These are phyloP conservation scores for Enteromius argenteus DNA, from an alignment of 2,797 vertebrate genomes.

Conservation along the genomic window DNA sequence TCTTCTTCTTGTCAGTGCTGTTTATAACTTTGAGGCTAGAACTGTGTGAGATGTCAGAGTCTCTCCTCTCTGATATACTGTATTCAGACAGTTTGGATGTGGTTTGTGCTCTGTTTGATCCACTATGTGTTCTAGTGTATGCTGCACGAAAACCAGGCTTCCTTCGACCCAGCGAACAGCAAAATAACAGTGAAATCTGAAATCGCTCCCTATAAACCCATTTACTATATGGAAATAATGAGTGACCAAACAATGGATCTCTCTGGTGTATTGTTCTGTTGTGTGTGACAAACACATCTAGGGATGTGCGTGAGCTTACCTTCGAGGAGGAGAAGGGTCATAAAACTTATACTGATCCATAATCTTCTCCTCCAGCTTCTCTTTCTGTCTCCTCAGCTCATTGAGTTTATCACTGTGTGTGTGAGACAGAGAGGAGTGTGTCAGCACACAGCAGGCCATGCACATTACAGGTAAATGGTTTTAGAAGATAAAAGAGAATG, in stretches of 20 bases:
- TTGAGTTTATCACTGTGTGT: constrained; percentile 91
- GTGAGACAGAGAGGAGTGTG: neutral
- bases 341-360: constrained; percentile 99
- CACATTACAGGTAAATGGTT: neutral
- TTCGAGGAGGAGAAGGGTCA: constrained; percentile 95
- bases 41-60: neutral
- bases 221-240: neutral
- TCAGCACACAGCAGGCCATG: too few species aligned
- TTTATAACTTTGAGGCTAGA: neutral
- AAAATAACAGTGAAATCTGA: neutral
- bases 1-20: neutral
- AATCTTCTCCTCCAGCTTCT: constrained; percentile 99
- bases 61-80: neutral
- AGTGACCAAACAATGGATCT: neutral
- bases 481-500: neutral
- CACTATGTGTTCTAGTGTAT: neutral
- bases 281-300: neutral
- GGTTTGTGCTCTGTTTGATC: neutral
- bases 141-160: neutral
- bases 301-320: constrained; percentile 74
- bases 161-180: neutral
- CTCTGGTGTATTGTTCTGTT: neutral
- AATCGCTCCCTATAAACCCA: neutral
- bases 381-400: constrained; percentile 95
- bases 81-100: neutral